Conservation (phyloP, 2,797 vertebrate species). For the Sebastes itinus region DNA sequence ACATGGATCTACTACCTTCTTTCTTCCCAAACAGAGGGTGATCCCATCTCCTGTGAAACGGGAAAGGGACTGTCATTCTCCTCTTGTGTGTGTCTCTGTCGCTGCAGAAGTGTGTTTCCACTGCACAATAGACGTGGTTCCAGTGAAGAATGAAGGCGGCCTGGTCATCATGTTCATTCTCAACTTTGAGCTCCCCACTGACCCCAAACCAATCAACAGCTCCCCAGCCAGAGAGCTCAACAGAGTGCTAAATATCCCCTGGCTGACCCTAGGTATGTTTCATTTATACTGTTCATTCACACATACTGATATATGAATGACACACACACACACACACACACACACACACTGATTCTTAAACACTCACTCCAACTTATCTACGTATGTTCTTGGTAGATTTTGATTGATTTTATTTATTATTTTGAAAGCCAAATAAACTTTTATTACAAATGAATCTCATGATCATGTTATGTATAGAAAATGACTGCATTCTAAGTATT, state of each 20-base stretch:
- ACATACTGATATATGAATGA: not conserved
- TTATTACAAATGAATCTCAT: too few species aligned
- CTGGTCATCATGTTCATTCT: constrained; percentile 94
- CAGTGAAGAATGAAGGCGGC: constrained; percentile 90
- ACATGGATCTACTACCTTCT: not conserved
- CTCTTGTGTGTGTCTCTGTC: not conserved
- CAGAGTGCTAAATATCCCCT: constrained; percentile 79
- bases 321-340: too few species aligned
- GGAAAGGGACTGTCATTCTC: not conserved
- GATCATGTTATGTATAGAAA: too few species aligned
- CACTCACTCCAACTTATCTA: too few species aligned
- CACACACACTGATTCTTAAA: too few species aligned
- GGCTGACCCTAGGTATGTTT: constrained; percentile 83
- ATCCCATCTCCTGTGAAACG: not conserved
- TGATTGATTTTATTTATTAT: too few species aligned
- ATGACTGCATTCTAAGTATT: too few species aligned
- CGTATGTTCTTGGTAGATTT: too few species aligned
- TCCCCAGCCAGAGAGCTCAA: constrained; percentile 77
- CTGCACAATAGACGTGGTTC: constrained; percentile 90
- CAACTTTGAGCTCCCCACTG: constrained; percentile 88
- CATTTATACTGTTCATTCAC: not conserved
- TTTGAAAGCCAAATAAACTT: too few species aligned
- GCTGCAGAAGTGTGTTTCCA: constrained; percentile 87
- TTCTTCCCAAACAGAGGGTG: not conserved
- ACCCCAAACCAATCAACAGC: constrained; percentile 66